Evolutionary conservation across 2,113 vertebrate species (phyloP).

Genomic region (Entomyzon cyanotis): DNA sequence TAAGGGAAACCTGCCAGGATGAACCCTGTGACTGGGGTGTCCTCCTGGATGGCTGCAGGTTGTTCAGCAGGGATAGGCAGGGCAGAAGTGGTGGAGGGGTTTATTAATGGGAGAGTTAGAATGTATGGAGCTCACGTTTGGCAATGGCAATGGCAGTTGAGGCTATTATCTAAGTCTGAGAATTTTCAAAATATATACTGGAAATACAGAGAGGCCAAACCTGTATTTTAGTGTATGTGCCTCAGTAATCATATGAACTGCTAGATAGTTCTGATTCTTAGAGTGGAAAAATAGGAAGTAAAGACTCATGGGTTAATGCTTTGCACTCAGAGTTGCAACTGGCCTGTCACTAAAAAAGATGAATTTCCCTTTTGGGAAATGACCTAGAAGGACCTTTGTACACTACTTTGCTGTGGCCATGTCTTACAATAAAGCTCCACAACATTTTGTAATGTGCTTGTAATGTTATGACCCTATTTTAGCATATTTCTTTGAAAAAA

Average conservation of each 20-base stretch:
- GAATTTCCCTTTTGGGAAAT: not conserved
- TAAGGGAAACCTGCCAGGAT: not conserved
- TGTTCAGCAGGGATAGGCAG: not conserved
- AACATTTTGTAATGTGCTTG: not conserved
- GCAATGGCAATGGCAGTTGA: not conserved
- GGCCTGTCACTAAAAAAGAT: not conserved
- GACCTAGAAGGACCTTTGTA: not conserved
- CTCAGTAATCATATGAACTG: not conserved
- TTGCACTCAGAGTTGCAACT: not conserved
- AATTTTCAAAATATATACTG: not conserved
- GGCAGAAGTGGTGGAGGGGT: not conserved
- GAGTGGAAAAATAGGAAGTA: not conserved
- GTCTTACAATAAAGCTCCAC: not conserved
- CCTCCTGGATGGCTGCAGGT: not conserved
- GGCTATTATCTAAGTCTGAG: not conserved
- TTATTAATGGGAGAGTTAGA: not conserved
- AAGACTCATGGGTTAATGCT: not conserved
- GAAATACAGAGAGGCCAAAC: not conserved
- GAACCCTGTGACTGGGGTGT: not conserved
- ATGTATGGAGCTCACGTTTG: not conserved
- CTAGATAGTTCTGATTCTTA: not conserved
- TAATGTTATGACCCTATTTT: not conserved
- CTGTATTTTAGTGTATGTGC: not conserved
- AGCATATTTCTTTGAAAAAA: not conserved
- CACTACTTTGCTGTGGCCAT: not conserved